Evolutionary conservation across 2,113 vertebrate species (phyloP), one percentile per base, ranked within the genome.

Genomic region (Centropus unirufus): DNA sequence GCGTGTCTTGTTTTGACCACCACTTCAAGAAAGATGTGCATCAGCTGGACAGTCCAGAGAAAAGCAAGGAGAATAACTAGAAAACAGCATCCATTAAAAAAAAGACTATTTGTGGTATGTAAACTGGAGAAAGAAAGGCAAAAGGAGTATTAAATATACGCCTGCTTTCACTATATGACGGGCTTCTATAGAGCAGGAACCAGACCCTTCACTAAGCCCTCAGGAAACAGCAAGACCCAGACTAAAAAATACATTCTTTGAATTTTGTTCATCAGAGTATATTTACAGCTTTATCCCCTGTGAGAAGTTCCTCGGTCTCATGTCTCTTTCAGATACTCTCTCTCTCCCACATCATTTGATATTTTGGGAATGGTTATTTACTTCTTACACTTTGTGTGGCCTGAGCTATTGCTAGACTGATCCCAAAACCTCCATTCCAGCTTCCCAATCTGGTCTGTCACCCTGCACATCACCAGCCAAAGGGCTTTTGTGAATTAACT

Each of bases 361-460:
- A 90, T 1, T 7, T 70, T 88, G 61, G 76, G 85, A 87, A 87
- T 32, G 14, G 55, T 68, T 86, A 67, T 51, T 90, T 77, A 61
- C 30, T 64, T 81, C 79, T 89, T 36, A 68, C 36, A 54, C 76
- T 75, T 70, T 70, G 79, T 89, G 92, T 93, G 93, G 92, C 90
- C 90, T 54, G 20, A 82, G 32, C 24, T 90, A 12, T 36, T 74
- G 22, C 55, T 52, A n/a, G 63, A 14, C 22, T 63, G 32, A 30
- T 77, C 51, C 46, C 52, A 39, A 89, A 49, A 82, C 27, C 57
- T 44, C 52, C 67, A 11, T 36, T 83, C 49, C 76, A 91, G 44
- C 46, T 81, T 84, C 87, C 36, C 52, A 68, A 85, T 74, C 78
- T 66, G 23, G 14, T 27, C 69, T 84, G 75, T 83, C 67, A 87